Conservation (phyloP, 2,113 vertebrate genomes). For the Stercorarius parasiticus region DNA sequence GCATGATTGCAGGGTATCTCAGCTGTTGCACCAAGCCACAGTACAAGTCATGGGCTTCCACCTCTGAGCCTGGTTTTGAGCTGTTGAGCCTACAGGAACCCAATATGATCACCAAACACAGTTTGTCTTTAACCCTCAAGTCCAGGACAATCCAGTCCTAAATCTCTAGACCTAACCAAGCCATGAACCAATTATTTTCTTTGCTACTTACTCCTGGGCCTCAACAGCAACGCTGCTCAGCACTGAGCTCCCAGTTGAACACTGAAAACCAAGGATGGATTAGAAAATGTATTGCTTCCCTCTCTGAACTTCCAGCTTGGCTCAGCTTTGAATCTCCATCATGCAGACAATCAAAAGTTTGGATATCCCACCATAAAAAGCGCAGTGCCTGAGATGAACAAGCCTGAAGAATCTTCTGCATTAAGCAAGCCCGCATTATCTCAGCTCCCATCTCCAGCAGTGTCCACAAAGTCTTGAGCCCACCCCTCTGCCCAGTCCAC, state of each 20-base stretch:
- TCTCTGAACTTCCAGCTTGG: background rate
- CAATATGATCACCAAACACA: background rate
- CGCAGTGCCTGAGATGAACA: background rate
- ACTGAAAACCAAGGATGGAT: background rate
- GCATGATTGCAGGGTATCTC: accelerated
- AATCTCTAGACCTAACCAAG: background rate
- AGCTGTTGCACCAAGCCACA: background rate
- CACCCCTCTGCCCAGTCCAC: background rate
- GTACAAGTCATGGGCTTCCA: background rate
- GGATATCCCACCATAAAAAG: background rate
- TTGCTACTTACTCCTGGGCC: background rate
- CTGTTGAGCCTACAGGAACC: background rate
- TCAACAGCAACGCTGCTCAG: background rate
- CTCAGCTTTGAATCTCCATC: background rate
- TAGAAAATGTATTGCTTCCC: background rate
- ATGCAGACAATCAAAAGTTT: background rate
- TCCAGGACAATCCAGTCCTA: background rate
- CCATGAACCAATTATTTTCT: background rate
- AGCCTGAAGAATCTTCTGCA: background rate
- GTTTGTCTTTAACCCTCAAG: background rate
- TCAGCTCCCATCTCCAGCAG: background rate
- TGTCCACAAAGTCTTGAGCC: background rate
- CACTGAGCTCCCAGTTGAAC: background rate
- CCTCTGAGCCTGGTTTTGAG: background rate
- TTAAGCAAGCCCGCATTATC: background rate